Evolutionary conservation across 1,140 invertebrate species (phyloP).

Genomic region (Drosophila eugracilis): DNA sequence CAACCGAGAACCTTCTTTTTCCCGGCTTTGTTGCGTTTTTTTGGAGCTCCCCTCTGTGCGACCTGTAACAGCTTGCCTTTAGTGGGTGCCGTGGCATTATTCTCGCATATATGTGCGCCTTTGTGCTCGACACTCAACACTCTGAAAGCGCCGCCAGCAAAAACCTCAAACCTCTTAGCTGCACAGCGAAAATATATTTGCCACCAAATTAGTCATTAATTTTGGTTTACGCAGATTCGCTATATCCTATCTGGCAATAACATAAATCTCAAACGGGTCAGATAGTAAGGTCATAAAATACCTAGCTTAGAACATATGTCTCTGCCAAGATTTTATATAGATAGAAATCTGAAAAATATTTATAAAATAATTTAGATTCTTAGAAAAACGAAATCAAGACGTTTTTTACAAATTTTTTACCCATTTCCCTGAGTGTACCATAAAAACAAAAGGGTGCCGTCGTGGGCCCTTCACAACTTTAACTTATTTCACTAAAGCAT

Average conservation of each 20-base stretch:
- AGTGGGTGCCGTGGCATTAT: slow-evolving; percentile 23
- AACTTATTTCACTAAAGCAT: slow-evolving; percentile 35
- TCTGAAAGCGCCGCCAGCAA: slow-evolving; percentile 24
- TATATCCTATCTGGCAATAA: not conserved
- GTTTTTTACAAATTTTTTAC: too few relatives aligned
- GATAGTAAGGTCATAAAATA: not conserved
- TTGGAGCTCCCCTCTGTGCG: slow-evolving; percentile 11
- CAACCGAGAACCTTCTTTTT: slow-evolving; percentile 17
- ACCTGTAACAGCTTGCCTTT: slow-evolving; percentile 56
- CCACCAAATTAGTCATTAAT: not conserved
- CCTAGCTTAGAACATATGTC: not conserved
- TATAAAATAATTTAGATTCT: too few relatives aligned
- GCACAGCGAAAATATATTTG: slow-evolving; percentile 19
- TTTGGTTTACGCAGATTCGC: not conserved
- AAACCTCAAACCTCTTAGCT: slow-evolving; percentile 16
- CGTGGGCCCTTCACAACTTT: slow-evolving; percentile 15
- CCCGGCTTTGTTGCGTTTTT: slow-evolving; percentile 24
- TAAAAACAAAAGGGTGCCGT: slow-evolving; percentile 44
- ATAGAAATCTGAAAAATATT: too few relatives aligned
- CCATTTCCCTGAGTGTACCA: slow-evolving; percentile 2
- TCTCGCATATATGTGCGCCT: slow-evolving; percentile 22
- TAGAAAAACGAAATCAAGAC: too few relatives aligned
- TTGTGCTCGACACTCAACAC: slow-evolving; percentile 44
- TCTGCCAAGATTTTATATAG: too few relatives aligned
- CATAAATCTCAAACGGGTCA: not conserved